Base-by-base conservation (phyloP, 1,140 invertebrate genomes). In the Thaumetopoea pityocampa region DNA sequence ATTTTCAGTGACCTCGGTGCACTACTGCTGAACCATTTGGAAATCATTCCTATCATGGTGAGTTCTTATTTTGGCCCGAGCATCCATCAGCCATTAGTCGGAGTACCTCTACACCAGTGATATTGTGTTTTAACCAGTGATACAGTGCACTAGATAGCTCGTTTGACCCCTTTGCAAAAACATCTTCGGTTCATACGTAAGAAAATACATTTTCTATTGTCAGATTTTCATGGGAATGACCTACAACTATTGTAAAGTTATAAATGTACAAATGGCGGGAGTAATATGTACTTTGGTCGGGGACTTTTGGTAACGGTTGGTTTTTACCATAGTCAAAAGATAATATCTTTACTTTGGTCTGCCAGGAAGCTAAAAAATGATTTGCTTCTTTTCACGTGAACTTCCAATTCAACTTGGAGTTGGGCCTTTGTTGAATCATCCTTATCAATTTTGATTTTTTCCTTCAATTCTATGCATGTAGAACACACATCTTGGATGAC, bases 261-360 rank as follows among this genome's bases (percentile, higher is more conserved):
- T 61, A 65, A 4, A 47, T 27, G 18, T 61, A 65, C 9, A 49
- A 36, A 26, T 54, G 51, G 1, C 51, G 23, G 26, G 40, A 49
- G 10, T 54, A 54, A 35, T 64, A 69, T 1, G 60, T 37, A 5
- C 43, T 8, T 29, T 65, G 63, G 40, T 67, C 56, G 3, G 60
- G 35, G 17, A 61, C 10, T 53, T 60, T 64, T 11, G 63, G 60
- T 10, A 69, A 33, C 4, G 47, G 41, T 18, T 51, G 46, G 26
- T 64, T 61, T 42, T 69, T 64, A 29, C 67, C 56, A 22, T 56
- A 67, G 35, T 69, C 63, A 33, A 69, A 69, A 5, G 52, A 50
- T 23, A 67, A 18, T 19, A 12, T n/a, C n/a, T n/a, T n/a, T n/a
- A n/a, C n/a, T n/a, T n/a, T n/a, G n/a, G 6, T 26, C 22, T 10